These are phyloP conservation scores for Gila robusta DNA, from an alignment of 2,797 vertebrate species.

Conservation along the genomic window DNA sequence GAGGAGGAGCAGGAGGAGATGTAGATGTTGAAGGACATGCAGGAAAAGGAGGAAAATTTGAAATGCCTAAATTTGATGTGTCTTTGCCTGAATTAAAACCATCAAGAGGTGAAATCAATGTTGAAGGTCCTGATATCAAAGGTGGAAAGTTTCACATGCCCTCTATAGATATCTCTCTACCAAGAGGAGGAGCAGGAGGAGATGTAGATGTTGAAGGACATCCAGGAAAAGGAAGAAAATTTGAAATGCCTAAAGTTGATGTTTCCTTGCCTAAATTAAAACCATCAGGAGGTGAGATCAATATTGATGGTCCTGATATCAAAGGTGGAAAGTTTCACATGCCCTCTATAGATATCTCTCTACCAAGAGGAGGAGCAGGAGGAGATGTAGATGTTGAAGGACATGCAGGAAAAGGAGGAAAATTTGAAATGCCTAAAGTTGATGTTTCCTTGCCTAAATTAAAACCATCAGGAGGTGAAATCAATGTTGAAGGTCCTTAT, in stretches of 20 bases:
- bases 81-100: conserved; percentile 65
- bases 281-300: background rate
- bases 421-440: conserved; percentile 55
- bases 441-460: conserved; percentile 66
- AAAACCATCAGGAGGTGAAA: conserved; percentile 58
- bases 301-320: background rate
- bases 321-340: background rate
- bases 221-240: fast-evolving
- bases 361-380: background rate
- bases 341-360: conserved; percentile 34
- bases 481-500: conserved; percentile 52
- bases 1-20: background rate
- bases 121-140: conserved; percentile 49
- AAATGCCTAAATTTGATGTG: conserved; percentile 62
- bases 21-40: conserved; percentile 55
- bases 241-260: background rate
- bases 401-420: background rate
- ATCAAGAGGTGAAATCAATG: conserved; percentile 51
- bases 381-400: conserved; percentile 55
- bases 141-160: conserved; percentile 54
- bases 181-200: background rate
- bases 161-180: conserved; percentile 48
- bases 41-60: conserved; percentile 19
- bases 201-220: background rate
- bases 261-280: background rate